Evolutionary conservation across 2,113 vertebrate species (phyloP).

Genomic region (Hiodon alosoides): DNA sequence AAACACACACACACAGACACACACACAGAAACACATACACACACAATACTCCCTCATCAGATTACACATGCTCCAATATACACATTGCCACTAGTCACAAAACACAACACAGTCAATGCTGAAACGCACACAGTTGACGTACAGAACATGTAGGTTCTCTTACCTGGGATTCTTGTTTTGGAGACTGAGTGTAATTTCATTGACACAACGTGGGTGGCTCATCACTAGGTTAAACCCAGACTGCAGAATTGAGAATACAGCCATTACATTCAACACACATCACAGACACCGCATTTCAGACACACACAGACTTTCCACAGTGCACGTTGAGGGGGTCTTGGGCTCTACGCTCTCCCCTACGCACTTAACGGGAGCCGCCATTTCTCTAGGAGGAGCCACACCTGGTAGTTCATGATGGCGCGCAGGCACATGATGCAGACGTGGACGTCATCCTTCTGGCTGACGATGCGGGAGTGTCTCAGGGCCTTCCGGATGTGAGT

Average conservation of each 20-base stretch:
- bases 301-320: not conserved
- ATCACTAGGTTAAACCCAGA: conserved; percentile 93
- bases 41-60: too few species aligned
- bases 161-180: conserved; percentile 91
- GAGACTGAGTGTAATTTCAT: conserved; percentile 90
- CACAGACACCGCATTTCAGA: not conserved
- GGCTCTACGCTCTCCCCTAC: not conserved
- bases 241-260: conserved; percentile 48
- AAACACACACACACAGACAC: too few species aligned
- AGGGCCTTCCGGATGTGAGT: conserved; percentile 71
- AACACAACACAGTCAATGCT: not conserved
- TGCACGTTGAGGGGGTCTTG: too few species aligned
- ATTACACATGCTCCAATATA: too few species aligned
- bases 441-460: conserved; percentile 84
- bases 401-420: conserved; percentile 98
- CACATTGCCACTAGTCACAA: too few species aligned
- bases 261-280: not conserved
- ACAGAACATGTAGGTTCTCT: conserved; percentile 17
- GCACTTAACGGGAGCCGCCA: not conserved
- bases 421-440: conserved; percentile 46
- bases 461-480: conserved; percentile 67
- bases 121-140: not conserved
- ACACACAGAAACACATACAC: too few species aligned
- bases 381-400: conserved; percentile 31
- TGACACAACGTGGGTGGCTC: conserved; percentile 88